Evolutionary conservation across 2,797 vertebrate genomes (phyloP).

Genomic region (Gephyroberyx darwinii): DNA sequence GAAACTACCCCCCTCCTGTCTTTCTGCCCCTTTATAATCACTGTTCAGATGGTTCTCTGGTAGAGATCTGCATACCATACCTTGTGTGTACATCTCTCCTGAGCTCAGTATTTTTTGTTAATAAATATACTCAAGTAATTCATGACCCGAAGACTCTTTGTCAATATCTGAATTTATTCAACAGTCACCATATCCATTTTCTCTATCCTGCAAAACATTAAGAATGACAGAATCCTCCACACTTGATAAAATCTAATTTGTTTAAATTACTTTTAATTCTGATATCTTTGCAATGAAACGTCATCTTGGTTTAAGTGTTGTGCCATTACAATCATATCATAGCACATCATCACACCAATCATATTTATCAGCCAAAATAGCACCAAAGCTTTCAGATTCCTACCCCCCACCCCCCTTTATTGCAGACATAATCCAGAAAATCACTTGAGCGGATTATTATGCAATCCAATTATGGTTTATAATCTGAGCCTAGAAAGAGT

Average conservation of each 20-base stretch:
- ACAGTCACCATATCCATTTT: slow-evolving; percentile 3
- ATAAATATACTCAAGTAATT: no score
- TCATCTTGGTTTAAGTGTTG: slow-evolving; percentile 51
- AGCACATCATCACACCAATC: slow-evolving; percentile 53
- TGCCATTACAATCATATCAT: slow-evolving; percentile 51
- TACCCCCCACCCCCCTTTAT: slow-evolving; percentile 38
- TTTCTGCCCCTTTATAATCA: no score
- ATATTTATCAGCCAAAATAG: slow-evolving; percentile 57
- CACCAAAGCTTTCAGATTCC: slow-evolving; percentile 45
- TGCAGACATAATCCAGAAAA: slow-evolving; percentile 70
- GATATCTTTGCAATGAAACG: slow-evolving; percentile 32
- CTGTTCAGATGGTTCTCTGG: no score
- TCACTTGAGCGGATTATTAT: slow-evolving; percentile 76
- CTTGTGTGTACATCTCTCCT: no score
- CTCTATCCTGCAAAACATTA: slow-evolving; percentile 15
- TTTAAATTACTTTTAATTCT: slow-evolving; percentile 17
- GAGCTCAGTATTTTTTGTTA: no score
- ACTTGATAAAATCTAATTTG: slow-evolving; percentile 37
- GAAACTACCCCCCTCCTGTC: no score
- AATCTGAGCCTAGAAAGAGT: slow-evolving; percentile 70
- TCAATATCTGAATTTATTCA: no score
- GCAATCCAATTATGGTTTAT: slow-evolving; percentile 76
- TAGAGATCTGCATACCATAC: no score
- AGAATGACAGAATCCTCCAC: slow-evolving; percentile 26
- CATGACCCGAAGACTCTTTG: no score